phyloP scores from a whole-genome alignment of 2,888 invertebrate species.

The Aphidoletes aphidimyza region DNA sequence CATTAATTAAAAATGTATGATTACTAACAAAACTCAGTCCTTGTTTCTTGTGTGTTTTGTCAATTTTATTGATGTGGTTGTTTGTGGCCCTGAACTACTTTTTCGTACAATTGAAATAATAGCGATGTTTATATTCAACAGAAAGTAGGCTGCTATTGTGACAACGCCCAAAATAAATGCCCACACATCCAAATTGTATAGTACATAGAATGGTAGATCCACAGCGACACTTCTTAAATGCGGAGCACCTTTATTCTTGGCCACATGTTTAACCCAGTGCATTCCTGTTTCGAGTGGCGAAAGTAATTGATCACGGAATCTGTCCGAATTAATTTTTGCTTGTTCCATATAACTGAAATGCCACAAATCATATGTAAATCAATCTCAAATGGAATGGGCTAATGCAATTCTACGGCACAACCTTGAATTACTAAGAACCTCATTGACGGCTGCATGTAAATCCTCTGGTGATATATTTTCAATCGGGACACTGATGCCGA shows the following conservation, averaged over 20 bases:
- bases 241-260: slow-evolving; percentile 62
- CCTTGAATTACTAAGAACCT: neutral
- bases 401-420: slow-evolving; percentile 56
- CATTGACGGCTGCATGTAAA: neutral
- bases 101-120: neutral
- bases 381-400: neutral
- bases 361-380: neutral
- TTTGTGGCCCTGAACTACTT: too few species aligned
- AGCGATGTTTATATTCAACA: neutral
- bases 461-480: slow-evolving; percentile 60
- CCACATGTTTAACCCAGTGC: slow-evolving; percentile 65
- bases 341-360: slow-evolving; percentile 58
- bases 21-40: too few species aligned
- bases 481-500: slow-evolving; percentile 64
- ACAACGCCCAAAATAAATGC: slow-evolving; percentile 59
- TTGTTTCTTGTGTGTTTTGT: too few species aligned
- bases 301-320: slow-evolving; percentile 63
- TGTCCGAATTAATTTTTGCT: slow-evolving; percentile 59
- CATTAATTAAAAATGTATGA: too few species aligned
- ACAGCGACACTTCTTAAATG: slow-evolving; percentile 62
- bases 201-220: slow-evolving; percentile 59
- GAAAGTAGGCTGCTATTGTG: neutral
- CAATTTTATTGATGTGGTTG: too few species aligned
- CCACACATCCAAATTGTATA: slow-evolving; percentile 61
- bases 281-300: slow-evolving; percentile 62